Evolutionary conservation across 2,113 vertebrate species (phyloP).

Genomic region (Xiphias gladius): DNA sequence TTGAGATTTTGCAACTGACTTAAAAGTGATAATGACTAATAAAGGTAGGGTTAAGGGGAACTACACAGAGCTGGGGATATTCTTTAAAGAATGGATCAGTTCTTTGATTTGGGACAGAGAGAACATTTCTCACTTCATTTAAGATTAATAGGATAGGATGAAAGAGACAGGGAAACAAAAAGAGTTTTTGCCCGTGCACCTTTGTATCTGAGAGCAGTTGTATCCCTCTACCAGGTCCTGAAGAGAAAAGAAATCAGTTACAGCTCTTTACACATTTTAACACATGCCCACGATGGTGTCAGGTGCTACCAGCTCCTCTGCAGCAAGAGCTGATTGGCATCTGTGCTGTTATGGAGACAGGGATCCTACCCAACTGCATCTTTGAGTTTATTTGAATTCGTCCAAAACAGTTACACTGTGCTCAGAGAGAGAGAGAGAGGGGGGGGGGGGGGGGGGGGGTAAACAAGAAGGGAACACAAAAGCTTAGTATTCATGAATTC

Average conservation of each 20-base stretch:
- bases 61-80: background rate
- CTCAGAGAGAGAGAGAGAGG: too few relatives aligned
- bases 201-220: conserved; percentile 2
- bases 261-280: conserved; percentile 19
- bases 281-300: conserved; percentile 14
- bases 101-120: conserved; percentile 17
- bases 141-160: background rate
- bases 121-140: background rate
- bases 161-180: conserved; percentile 23
- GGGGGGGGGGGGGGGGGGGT: conserved; percentile 37
- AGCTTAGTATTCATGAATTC: conserved; percentile 82
- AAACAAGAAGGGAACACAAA: conserved; percentile 71
- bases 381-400: conserved; percentile 64
- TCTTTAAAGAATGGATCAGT: conserved; percentile 6
- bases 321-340: conserved; percentile 53
- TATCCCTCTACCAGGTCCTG: background rate
- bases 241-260: conserved; percentile 26
- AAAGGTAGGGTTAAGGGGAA: conserved; percentile 9
- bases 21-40: conserved; percentile 2
- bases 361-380: conserved; percentile 34
- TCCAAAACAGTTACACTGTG: conserved; percentile 45
- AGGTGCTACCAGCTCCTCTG: conserved; percentile 5
- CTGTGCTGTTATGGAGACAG: conserved; percentile 38
- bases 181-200: background rate
- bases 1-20: conserved; percentile 3